Evolutionary conservation across 92 coral and sea anemone species (phyloP).

Genomic region (Porites divaricata): DNA sequence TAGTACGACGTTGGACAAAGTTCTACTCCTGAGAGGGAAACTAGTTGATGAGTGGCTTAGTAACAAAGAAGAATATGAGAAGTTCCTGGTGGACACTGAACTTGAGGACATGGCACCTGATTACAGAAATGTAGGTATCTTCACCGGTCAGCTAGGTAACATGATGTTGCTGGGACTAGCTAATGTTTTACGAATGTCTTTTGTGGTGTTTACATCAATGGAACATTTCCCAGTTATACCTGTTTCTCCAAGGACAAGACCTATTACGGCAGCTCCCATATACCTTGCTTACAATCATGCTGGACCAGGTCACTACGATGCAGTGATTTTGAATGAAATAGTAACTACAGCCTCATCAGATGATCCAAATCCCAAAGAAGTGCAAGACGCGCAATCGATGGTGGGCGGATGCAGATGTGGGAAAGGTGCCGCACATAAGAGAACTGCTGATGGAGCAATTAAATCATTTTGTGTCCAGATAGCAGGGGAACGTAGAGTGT

Average conservation of each 20-base stretch:
- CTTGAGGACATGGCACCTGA: too few species aligned
- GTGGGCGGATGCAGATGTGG: slow-evolving; percentile 12
- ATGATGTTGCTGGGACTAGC: too few species aligned
- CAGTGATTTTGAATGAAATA: slow-evolving; percentile 21
- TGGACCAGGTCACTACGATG: too few species aligned
- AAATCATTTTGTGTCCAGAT: slow-evolving; percentile 43
- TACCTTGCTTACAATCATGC: too few species aligned
- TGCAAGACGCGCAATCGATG: not conserved
- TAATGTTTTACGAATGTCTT: too few species aligned
- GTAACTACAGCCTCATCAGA: not conserved
- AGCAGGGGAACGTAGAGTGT: slow-evolving; percentile 41
- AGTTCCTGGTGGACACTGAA: slow-evolving; percentile 43
- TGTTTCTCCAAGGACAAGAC: too few species aligned
- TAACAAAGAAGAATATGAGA: slow-evolving; percentile 40
- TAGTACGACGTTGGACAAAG: not conserved
- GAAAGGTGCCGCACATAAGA: slow-evolving; percentile 39
- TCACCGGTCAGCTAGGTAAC: too few species aligned
- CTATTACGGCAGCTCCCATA: too few species aligned
- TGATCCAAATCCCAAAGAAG: not conserved
- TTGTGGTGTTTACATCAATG: too few species aligned
- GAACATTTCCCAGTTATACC: too few species aligned
- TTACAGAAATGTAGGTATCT: too few species aligned
- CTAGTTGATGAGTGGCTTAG: slow-evolving; percentile 44
- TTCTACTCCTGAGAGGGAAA: not conserved
- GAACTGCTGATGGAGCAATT: slow-evolving; percentile 15